Evolutionary conservation across 1,140 invertebrate genomes (phyloP), one percentile per base, ranked within the genome.

Genomic region (Heliconius melpomene): DNA sequence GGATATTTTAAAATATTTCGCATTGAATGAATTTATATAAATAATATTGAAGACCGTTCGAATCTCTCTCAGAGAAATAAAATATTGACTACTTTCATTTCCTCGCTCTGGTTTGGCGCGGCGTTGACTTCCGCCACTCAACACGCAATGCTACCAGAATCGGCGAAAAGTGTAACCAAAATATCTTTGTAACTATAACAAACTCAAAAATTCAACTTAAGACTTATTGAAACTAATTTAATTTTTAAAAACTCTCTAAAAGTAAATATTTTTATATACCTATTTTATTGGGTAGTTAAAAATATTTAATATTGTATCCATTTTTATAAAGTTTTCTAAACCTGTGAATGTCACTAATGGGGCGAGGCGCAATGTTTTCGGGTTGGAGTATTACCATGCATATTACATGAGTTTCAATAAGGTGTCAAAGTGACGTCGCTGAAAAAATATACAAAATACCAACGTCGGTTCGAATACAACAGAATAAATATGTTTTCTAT

Each of bases 351-450:
- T 16, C 26, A 66, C 60, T 66, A 66, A 66, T 66, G 26, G 57
- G 11, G 23, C 11, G 23, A 66, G 9, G 75, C 81, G 76, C 83
- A 77, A 70, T 82, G 80, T 87, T 82, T 83, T 80, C 72, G 52
- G 75, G 74, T 72, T 74, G 80, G 77, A 76, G 85, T 86, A 89
- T 90, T 84, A 89, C 84, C 88, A 91, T 91, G 89, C 89, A 92
- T 92, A 92, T 90, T 92, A 87, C 90, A 91, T 91, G 91, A 91
- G 88, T 81, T 72, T 80, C 87, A 90, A 92, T 92, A 92, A 90
- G 85, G 86, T 91, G 90, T 87, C 87, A 89, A 92, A 90, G 85
- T 90, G 87, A 81, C 83, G 82, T 76, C 78, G 80, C 83, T 82
- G 79, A 79, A 86, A 86, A 84, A 86, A 80, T 82, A 85, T 77